Evolutionary conservation across 2,113 vertebrate genomes (phyloP).

Genomic region (Platycercus adscitus): DNA sequence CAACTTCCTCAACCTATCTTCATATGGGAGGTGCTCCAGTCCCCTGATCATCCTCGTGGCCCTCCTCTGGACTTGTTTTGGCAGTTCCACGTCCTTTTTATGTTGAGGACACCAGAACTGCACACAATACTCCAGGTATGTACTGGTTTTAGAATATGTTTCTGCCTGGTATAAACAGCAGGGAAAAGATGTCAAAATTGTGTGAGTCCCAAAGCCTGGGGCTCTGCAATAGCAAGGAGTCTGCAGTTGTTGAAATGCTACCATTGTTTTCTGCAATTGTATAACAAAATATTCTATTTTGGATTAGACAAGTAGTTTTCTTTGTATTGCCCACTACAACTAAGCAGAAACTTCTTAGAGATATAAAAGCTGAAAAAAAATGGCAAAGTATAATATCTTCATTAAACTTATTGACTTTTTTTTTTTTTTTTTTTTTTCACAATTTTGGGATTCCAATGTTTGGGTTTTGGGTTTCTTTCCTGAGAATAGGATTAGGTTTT

Average conservation of each 20-base stretch:
- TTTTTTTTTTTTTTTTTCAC: not conserved
- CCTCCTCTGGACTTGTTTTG: too few species aligned
- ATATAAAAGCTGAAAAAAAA: not conserved
- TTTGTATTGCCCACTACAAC: not conserved
- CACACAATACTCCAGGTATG: not conserved
- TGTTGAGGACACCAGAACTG: too few species aligned
- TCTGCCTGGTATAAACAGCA: not conserved
- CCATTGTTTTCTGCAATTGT: not conserved
- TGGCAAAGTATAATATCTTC: not conserved
- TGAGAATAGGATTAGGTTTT: rapidly evolving
- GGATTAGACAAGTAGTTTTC: not conserved
- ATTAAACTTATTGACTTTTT: not conserved
- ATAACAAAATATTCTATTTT: not conserved
- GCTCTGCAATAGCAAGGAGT: not conserved
- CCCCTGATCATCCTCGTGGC: too few species aligned
- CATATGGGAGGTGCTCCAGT: too few species aligned
- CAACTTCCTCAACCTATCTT: too few species aligned
- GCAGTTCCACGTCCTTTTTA: too few species aligned
- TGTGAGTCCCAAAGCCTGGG: not conserved
- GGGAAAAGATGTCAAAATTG: not conserved
- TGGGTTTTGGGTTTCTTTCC: not conserved
- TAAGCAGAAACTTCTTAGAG: not conserved
- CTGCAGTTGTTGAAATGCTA: not conserved
- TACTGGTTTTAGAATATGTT: not conserved
- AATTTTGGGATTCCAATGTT: not conserved